phyloP scores from a whole-genome alignment of 1,140 invertebrate genomes.

The Drosophila auraria region DNA sequence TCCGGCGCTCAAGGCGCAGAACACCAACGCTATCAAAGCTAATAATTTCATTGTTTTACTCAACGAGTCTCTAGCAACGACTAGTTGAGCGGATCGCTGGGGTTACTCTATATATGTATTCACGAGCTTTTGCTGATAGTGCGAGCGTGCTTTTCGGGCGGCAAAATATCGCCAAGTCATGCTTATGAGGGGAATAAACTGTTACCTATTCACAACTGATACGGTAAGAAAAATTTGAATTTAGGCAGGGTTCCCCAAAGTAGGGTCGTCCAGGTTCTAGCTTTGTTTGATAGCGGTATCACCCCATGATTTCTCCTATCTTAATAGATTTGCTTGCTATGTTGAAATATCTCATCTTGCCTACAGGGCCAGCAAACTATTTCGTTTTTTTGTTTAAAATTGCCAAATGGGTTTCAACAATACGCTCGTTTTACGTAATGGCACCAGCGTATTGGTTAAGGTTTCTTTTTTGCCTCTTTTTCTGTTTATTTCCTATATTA shows the following conservation, averaged over 20 bases:
- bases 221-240: not conserved
- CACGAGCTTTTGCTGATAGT: conserved; percentile 33
- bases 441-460: not conserved
- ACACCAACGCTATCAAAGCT: conserved; percentile 9
- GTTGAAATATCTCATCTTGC: not conserved
- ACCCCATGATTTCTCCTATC: not conserved
- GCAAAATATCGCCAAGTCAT: conserved; percentile 15
- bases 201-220: conserved; percentile 6
- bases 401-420: not conserved
- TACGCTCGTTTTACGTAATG: not conserved
- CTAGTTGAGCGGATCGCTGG: not conserved
- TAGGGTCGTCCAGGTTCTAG: not conserved
- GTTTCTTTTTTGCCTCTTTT: not conserved
- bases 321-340: not conserved
- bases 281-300: too few species aligned
- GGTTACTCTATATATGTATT: not conserved
- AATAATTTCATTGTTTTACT: conserved; percentile 36
- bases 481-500: too few species aligned
- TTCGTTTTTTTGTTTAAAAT: not conserved
- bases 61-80: conserved; percentile 13
- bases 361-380: not conserved
- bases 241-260: not conserved
- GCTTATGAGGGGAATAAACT: conserved; percentile 18
- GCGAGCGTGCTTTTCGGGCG: not conserved
- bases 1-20: conserved; percentile 32